phyloP scores from a whole-genome alignment of 37 sponge, comb jelly and placozoan species.

The Diacarnus erythraeanus region DNA sequence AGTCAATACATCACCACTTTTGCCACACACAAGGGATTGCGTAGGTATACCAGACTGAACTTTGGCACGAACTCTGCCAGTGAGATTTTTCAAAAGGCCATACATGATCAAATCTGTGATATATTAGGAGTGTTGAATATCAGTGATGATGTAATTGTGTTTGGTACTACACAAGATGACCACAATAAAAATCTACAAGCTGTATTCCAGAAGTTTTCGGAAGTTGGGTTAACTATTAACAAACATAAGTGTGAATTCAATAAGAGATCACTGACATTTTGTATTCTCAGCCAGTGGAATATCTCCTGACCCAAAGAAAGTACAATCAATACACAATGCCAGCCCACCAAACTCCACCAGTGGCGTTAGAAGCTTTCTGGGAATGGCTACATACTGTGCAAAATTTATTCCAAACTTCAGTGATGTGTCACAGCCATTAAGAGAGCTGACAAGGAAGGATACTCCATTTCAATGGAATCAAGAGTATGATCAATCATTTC shows the following conservation, averaged over 20 bases:
- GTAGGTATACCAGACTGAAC: slow-evolving; percentile 35
- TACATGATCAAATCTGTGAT: slow-evolving; percentile 20
- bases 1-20: slow-evolving; percentile 55
- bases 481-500: slow-evolving; percentile 24
- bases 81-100: too few relatives aligned
- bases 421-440: slow-evolving; percentile 29
- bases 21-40: slow-evolving; percentile 40
- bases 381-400: slow-evolving; percentile 54
- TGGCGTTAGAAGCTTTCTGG: slow-evolving; percentile 38
- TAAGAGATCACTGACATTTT: slow-evolving; percentile 20
- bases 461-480: slow-evolving; percentile 7
- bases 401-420: slow-evolving; percentile 50
- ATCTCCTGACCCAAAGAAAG: slow-evolving; percentile 36
- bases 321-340: slow-evolving; percentile 24
- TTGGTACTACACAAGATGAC: too few relatives aligned
- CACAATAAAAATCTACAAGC: slow-evolving; percentile 17
- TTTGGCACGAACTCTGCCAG: slow-evolving; percentile 61
- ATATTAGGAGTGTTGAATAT: slow-evolving; percentile 38
- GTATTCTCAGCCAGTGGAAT: slow-evolving; percentile 41
- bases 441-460: slow-evolving; percentile 43
- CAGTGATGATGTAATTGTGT: too few relatives aligned
- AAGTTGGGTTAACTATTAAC: slow-evolving; percentile 23
- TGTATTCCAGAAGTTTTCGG: slow-evolving; percentile 25
- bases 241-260: slow-evolving; percentile 50
- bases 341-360: slow-evolving; percentile 24